Base-by-base conservation (phyloP, 2,113 vertebrate genomes). In the Tachysurus fulvidraco region DNA sequence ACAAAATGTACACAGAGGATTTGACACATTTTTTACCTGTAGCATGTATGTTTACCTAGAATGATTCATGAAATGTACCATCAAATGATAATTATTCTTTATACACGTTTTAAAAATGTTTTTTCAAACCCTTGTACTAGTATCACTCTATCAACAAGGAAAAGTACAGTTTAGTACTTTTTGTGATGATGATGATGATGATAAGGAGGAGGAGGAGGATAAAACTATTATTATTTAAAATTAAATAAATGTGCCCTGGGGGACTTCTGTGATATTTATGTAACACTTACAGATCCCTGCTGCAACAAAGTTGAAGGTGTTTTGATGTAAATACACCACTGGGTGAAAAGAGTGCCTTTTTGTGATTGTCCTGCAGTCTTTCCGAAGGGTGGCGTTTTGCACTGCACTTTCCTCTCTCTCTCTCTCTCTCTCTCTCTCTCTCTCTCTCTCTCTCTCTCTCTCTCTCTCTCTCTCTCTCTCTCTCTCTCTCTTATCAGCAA, bases 381-480 rank as follows among this genome's bases (percentile, higher is more conserved):
- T 95, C 96, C 97, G 90, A 96, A 93, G 94, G 96, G 96, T 93
- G 96, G 96, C 95, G 95, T 95, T 91, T 92, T 93, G 88, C 92
- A 93, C 88, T 93, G 52, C 28, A 85, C 91, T 89, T 83, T 91
- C 57, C 52, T 71, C 78, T 86, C 86, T 83, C 76, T 41, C 36
- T 10, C n/a, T 81, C 28, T 71, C 57, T 62, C 82, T 41, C 59
- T 91, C 54, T 90, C 81, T 83, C 73, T 76, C 80, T 74, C 88
- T 92, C 92, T 91, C 91, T 88, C 89, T 93, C 94, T 93, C n/a
- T 81, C 28, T 71, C 52, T 71, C 78, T 86, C 86, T 83, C 76
- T 41, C 36, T 10, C n/a, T 81, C 28, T 71, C 57, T 62, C 82
- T 41, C 59, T 91, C 54, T 90, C 81, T 83, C 73, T 76, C 80